A percentile compares a stretch with the other conserved stretches of the same genome.
These are phyloP conservation scores for Ylistrum balloti DNA, from an alignment of 1,140 invertebrate species.

Conservation along the genomic window DNA sequence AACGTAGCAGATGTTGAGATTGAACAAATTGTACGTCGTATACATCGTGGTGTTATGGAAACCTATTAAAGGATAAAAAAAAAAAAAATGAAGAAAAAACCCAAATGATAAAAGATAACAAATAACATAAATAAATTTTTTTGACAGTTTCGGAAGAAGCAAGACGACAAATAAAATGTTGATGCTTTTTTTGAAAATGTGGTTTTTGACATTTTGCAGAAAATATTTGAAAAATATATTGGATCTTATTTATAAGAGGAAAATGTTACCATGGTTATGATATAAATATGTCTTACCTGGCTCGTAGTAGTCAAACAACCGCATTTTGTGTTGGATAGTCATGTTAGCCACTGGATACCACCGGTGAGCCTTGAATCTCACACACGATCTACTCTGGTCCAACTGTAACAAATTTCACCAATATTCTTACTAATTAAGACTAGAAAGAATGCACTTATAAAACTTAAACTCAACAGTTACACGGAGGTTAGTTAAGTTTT, in stretches of 20 bases:
- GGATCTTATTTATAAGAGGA: background rate
- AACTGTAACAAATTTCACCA: constrained; percentile 68
- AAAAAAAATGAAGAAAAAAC: too few relatives aligned
- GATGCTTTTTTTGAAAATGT: too few relatives aligned
- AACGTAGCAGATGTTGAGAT: constrained; percentile 98
- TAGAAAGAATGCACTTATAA: too few relatives aligned
- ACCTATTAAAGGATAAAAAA: constrained; percentile 86
- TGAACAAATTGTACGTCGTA: constrained; percentile 93
- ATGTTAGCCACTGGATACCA: constrained; percentile 98
- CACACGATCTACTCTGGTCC: constrained; percentile 87
- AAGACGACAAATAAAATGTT: too few relatives aligned
- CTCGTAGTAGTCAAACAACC: constrained; percentile 98
- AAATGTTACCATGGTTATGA: background rate
- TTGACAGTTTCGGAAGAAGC: too few relatives aligned
- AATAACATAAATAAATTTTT: background rate
- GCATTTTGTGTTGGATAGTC: constrained; percentile 94
- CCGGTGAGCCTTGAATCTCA: constrained; percentile 95
- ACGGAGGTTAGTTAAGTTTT: too few relatives aligned
- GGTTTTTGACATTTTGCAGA: background rate
- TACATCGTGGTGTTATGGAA: constrained; percentile 97
- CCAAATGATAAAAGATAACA: too few relatives aligned
- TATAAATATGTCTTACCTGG: constrained; percentile 87
- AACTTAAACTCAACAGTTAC: too few relatives aligned
- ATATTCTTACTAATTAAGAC: too few relatives aligned
- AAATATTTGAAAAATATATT: background rate